phyloP scores from a whole-genome alignment of 2,888 invertebrate species.

The Amorpha juglandis region DNA sequence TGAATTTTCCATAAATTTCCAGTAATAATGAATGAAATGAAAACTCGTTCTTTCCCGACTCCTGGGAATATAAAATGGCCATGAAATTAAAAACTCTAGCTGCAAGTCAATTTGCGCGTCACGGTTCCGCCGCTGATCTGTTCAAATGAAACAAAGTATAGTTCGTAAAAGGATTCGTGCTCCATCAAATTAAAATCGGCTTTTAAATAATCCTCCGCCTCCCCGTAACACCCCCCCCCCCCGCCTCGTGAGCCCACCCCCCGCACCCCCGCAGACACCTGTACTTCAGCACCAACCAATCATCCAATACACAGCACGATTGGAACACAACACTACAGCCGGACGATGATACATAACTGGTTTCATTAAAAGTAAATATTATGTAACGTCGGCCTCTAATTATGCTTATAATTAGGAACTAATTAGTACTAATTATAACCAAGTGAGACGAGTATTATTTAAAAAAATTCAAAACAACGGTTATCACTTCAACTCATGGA shows the following conservation, averaged over 20 bases:
- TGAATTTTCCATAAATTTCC: background rate
- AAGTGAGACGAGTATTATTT: no score
- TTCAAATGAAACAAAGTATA: constrained; percentile 7
- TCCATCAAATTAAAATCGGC: constrained; percentile 9
- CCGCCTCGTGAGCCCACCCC: background rate
- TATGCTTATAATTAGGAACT: no score
- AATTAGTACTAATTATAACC: no score
- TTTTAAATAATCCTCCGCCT: background rate
- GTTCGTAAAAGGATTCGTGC: constrained; percentile 3
- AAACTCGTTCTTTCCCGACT: background rate
- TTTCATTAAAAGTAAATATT: no score
- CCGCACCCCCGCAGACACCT: background rate
- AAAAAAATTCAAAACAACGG: no score
- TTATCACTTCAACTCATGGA: no score
- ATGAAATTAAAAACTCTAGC: background rate
- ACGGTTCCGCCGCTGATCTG: background rate
- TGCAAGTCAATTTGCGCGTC: background rate
- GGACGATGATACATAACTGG: no score
- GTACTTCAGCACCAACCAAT: background rate
- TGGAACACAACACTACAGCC: no score
- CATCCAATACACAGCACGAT: background rate
- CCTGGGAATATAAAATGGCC: background rate
- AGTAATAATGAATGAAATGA: background rate
- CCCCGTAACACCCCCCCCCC: background rate
- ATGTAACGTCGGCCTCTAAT: no score